Evolutionary conservation across 2,113 vertebrate species (phyloP).

Genomic region (Mesembrinibis cayennensis): DNA sequence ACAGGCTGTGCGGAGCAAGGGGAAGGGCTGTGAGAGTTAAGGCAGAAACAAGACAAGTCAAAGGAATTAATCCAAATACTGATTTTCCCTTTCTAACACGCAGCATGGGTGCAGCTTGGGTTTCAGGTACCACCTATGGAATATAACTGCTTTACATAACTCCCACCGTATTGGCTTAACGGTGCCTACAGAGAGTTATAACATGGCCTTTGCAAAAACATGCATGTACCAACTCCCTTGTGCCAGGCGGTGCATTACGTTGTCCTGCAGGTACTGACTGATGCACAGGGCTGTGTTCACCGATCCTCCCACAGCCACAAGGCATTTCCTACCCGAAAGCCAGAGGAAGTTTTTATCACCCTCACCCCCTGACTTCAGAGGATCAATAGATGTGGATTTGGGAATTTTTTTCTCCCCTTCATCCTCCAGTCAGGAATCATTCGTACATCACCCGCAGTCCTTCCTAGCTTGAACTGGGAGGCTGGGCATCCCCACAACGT

Average conservation of each 20-base stretch:
- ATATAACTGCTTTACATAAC: not conserved
- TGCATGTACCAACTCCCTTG: rapidly evolving
- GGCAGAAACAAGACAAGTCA: not conserved
- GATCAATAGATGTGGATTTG: not conserved
- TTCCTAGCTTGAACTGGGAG: not conserved
- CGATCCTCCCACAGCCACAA: not conserved
- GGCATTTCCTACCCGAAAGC: not conserved
- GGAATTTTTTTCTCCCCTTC: not conserved
- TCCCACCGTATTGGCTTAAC: rapidly evolving
- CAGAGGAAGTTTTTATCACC: not conserved
- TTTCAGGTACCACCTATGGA: not conserved
- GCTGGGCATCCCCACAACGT: not conserved
- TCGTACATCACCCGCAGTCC: not conserved
- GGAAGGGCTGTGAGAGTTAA: not conserved
- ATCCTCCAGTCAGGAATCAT: not conserved
- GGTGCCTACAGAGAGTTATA: not conserved
- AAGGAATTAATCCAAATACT: not conserved
- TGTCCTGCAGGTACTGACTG: not conserved
- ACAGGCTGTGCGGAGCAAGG: not conserved
- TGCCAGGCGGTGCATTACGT: rapidly evolving
- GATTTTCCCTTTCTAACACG: not conserved
- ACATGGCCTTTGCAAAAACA: not conserved
- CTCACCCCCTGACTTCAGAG: not conserved
- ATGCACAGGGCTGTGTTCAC: not conserved
- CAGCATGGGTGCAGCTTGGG: not conserved